Conservation (phyloP, 2,888 invertebrate species). For the Hemithea aestivaria region DNA sequence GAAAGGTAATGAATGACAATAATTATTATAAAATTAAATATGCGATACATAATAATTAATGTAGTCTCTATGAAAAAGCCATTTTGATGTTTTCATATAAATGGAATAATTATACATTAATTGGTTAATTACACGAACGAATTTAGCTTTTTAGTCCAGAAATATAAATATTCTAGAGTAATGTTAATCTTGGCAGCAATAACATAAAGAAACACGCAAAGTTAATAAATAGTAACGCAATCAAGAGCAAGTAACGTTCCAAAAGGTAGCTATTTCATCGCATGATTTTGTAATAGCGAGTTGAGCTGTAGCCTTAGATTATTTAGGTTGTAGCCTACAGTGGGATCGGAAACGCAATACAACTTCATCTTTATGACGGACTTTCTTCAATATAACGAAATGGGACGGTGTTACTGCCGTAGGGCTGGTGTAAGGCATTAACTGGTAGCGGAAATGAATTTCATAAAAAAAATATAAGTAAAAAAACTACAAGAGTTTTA, state of each 20-base stretch:
- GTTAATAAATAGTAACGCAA: constrained; percentile 9
- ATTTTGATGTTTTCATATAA: too few species aligned
- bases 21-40: too few species aligned
- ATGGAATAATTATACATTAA: too few species aligned
- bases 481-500: too few species aligned
- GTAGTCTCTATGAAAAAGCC: too few species aligned
- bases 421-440: constrained; percentile 28
- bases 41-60: too few species aligned
- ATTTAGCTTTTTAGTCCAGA: too few species aligned
- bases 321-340: not conserved
- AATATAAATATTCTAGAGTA: too few species aligned
- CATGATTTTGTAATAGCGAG: constrained; percentile 14
- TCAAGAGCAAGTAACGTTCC: constrained; percentile 9
- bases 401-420: constrained; percentile 43
- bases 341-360: constrained; percentile 31
- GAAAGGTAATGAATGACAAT: too few species aligned
- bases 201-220: not conserved
- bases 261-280: not conserved
- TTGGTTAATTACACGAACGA: too few species aligned
- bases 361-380: constrained; percentile 65
- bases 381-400: constrained; percentile 63
- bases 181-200: too few species aligned
- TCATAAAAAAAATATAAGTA: too few species aligned
- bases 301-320: constrained; percentile 1
- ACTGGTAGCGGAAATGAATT: constrained; percentile 3